Base-by-base conservation (phyloP, 2,797 vertebrate genomes). In the Cirrhinus molitorella region DNA sequence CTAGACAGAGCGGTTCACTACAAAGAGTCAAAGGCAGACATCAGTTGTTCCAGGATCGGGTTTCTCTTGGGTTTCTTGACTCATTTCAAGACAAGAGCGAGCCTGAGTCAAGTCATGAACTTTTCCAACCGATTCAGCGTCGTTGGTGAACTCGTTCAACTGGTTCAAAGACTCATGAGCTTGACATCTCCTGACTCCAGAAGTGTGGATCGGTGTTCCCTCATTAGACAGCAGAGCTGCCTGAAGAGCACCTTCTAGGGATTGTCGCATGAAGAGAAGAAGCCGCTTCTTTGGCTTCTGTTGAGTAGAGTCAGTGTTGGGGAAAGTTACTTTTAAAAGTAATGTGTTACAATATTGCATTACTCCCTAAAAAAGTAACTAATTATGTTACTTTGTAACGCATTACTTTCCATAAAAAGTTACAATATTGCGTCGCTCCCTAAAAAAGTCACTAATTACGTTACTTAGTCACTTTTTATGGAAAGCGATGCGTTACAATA, bases 231-330 rank as follows among this genome's bases (percentile, higher is more conserved):
- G 12, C 21, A 37, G 13, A 1, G 1, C 49, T 53, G 31, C n/a
- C 34, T 57, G 13, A 57, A 59, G 45, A 49, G 37, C 53, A 57
- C 21, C 51, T 43, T 23, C 34, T 23, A 57, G 34, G 37, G n/a
- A 53, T 31, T 14, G 71, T n/a, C 55, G 19, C 28, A 59, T 10
- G 9, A 11, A 57, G 65, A 75, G 73, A 72, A 80, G 55, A 77
- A 80, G 68, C 21, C 40, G 55, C 28, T 21, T 90, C 89, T 92
- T 93, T 92, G 90, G 78, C 89, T 25, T 61, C 88, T 85, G 86
- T 88, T 86, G 80, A 88, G 91, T 88, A 87, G 91, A 88, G n/a
- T n/a, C n/a, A n/a, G n/a, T n/a, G n/a, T n/a, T n/a, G n/a, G n/a
- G n/a, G n/a, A n/a, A n/a, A n/a, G n/a, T n/a, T n/a, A n/a, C n/a